These are phyloP conservation scores for Pammene fasciana DNA, from an alignment of 2,888 invertebrate genomes.

Conservation along the genomic window DNA sequence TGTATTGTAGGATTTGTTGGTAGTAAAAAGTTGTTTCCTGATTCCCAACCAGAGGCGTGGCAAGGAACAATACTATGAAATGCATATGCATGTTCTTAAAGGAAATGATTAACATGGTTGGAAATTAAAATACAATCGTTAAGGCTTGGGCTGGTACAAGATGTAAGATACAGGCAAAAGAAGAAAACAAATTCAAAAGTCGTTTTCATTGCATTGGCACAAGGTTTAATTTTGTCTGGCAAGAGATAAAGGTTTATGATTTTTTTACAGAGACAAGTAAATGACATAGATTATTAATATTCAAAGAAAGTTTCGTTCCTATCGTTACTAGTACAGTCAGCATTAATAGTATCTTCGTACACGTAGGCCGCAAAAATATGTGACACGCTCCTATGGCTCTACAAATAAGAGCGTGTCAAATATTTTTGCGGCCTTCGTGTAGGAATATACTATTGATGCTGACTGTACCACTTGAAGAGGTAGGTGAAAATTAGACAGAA, in stretches of 20 bases:
- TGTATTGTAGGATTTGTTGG: too few relatives aligned
- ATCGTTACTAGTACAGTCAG: too few relatives aligned
- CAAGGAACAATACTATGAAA: slow-evolving; percentile 11
- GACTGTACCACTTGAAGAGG: too few relatives aligned
- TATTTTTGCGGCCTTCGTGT: too few relatives aligned
- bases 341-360: too few relatives aligned
- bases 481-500: too few relatives aligned
- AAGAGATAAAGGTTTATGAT: not conserved
- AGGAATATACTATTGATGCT: too few relatives aligned
- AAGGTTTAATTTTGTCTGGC: slow-evolving; percentile 8
- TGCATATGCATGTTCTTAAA: slow-evolving; percentile 28
- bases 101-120: slow-evolving; percentile 38
- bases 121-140: slow-evolving; percentile 53
- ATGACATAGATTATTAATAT: not conserved
- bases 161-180: not conserved
- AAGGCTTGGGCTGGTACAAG: slow-evolving; percentile 11
- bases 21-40: not conserved
- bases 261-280: not conserved
- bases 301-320: not conserved
- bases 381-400: too few relatives aligned
- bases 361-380: too few relatives aligned
- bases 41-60: not conserved
- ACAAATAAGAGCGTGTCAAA: too few relatives aligned
- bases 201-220: slow-evolving; percentile 18
- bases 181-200: not conserved